Percentiles rank a stretch among this genome's conserved stretches.
Conservation (phyloP, 2,797 vertebrate genomes). For the Brachymystax lenok region DNA sequence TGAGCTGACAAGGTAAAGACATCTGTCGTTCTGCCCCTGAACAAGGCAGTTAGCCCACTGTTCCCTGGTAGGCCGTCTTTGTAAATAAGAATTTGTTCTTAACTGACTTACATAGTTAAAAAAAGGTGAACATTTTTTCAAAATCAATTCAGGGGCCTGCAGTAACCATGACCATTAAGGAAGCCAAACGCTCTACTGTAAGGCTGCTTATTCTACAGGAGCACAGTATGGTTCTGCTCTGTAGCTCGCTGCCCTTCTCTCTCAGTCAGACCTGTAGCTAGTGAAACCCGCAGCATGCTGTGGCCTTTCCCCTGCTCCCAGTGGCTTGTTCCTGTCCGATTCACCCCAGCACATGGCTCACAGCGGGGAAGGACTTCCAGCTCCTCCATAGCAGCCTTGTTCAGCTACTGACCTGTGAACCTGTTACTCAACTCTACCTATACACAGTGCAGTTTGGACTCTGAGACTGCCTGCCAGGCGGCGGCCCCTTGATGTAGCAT, state of each 20-base stretch:
- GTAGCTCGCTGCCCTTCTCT: neutral
- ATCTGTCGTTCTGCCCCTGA: too few relatives aligned
- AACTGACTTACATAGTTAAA: too few relatives aligned
- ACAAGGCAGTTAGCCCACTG: too few relatives aligned
- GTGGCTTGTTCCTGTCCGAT: conserved; percentile 47
- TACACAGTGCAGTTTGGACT: neutral
- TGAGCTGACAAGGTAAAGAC: too few relatives aligned
- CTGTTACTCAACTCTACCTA: conserved; percentile 13
- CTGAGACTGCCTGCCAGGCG: neutral
- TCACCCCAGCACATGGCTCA: conserved; percentile 41
- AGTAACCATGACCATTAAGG: too few relatives aligned
- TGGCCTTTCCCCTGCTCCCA: conserved; percentile 31
- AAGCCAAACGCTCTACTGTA: too few relatives aligned
- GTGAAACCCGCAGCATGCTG: neutral
- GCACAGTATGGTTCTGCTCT: neutral
- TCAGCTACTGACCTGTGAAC: conserved; percentile 53
- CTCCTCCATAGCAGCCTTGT: conserved; percentile 11
- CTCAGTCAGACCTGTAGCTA: neutral
- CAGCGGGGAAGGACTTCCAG: conserved; percentile 54
- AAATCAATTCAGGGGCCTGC: too few relatives aligned
- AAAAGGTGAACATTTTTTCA: too few relatives aligned
- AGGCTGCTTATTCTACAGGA: too few relatives aligned
- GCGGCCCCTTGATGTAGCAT: neutral
- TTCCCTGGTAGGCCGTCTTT: too few relatives aligned
- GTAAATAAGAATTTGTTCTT: too few relatives aligned